These are phyloP conservation scores for Bombus difficillimus DNA, from an alignment of 1,140 invertebrate genomes.

Conservation along the genomic window DNA sequence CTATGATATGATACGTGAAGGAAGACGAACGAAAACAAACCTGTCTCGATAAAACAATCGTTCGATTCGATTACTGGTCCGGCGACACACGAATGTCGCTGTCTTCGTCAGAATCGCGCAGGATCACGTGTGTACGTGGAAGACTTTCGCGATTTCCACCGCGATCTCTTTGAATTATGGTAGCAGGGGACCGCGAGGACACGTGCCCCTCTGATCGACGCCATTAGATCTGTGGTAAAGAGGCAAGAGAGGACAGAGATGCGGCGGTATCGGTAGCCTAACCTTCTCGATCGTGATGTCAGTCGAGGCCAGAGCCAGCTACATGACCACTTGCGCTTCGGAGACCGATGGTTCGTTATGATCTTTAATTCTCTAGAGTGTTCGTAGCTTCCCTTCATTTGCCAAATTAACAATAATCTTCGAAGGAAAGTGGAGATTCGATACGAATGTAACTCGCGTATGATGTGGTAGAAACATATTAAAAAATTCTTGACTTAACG, in stretches of 20 bases:
- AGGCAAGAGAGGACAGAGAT: conserved; percentile 27
- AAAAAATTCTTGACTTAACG: too few relatives aligned
- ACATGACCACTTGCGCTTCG: conserved; percentile 49
- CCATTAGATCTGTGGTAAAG: conserved; percentile 9
- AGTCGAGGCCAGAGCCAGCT: conserved; percentile 33
- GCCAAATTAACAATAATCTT: not conserved
- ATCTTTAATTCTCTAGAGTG: not conserved
- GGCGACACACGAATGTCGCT: conserved; percentile 44
- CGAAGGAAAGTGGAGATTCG: not conserved
- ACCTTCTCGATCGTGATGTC: conserved; percentile 57
- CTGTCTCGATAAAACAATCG: conserved; percentile 33
- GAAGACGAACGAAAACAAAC: too few relatives aligned
- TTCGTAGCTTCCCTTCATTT: not conserved
- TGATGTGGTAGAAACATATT: too few relatives aligned
- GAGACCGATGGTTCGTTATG: conserved; percentile 57
- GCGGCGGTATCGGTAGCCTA: conserved; percentile 43
- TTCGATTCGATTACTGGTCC: conserved; percentile 6
- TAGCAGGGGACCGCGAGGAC: not conserved
- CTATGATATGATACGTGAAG: not conserved
- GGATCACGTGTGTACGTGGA: conserved; percentile 13
- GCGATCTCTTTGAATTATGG: conserved; percentile 55
- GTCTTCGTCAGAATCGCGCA: not conserved
- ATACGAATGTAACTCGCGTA: too few relatives aligned
- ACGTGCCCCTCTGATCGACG: conserved; percentile 24
- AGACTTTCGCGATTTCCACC: conserved; percentile 28